phyloP scores from a whole-genome alignment of 37 sponge, comb jelly and placozoan genomes.

The Chondrilla cf. caribensis region DNA sequence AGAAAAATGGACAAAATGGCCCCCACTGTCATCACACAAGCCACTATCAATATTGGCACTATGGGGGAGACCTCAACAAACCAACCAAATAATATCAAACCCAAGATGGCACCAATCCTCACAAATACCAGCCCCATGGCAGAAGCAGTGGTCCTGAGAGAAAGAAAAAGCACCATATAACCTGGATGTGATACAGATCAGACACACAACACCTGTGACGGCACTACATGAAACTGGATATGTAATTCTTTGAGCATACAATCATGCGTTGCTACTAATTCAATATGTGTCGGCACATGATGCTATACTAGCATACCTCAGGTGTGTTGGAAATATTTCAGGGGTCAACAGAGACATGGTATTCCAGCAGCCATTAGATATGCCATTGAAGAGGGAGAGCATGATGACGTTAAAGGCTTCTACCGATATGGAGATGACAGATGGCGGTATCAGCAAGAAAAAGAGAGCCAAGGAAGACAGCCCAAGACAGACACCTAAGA shows the following conservation, averaged over 20 bases:
- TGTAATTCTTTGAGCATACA: no score
- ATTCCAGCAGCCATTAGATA: slow-evolving; percentile 66
- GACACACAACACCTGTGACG: no score
- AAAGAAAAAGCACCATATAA: neutral
- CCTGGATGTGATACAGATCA: no score
- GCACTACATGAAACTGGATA: no score
- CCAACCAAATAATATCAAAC: neutral
- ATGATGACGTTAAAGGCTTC: slow-evolving; percentile 41
- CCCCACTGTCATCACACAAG: neutral
- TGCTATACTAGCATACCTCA: no score
- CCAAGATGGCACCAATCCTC: neutral
- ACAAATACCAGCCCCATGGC: neutral
- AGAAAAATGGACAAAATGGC: neutral
- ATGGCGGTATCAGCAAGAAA: slow-evolving; percentile 22
- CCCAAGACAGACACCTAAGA: slow-evolving; percentile 37
- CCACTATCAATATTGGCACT: neutral
- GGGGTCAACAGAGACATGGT: slow-evolving; percentile 40
- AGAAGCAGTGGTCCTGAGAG: neutral
- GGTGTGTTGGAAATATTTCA: slow-evolving; percentile 71
- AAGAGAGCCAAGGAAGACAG: slow-evolving; percentile 49
- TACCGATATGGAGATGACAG: neutral
- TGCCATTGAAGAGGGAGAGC: slow-evolving; percentile 52
- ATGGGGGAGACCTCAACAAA: neutral
- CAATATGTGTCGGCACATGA: no score
- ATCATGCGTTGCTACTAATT: no score